Evolutionary conservation across 2,888 invertebrate species (phyloP), one percentile per base, ranked within the genome.

Genomic region (Stenurella melanura): DNA sequence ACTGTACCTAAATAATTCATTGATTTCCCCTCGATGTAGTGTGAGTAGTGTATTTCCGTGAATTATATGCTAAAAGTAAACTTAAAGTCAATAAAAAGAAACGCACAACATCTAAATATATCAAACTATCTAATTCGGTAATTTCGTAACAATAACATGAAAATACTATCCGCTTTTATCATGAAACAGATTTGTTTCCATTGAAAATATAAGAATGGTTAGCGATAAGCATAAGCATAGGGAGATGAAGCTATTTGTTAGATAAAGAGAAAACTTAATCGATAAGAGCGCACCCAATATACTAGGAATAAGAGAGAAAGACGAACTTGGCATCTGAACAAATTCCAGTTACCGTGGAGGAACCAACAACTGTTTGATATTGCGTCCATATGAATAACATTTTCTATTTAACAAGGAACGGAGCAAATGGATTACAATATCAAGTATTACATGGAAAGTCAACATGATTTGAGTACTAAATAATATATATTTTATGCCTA

Each of bases 301-400:
- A 70, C 64, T 63, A 21, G 42, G 73, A 75, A 78, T 70, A 73
- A 57, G 69, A 72, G 64, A 67, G 75, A 73, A 73, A 66, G 71
- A 73, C 70, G 75, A 78, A 73, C 67, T 71, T 72, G 74, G 77
- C 72, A 77, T 74, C 75, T 57, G 75, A 78, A 78, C 75, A 73
- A 78, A 78, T 78, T 75, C 73, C 73, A 57, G 71, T 73, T 73
- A 73, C 75, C 66, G 72, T 57, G 72, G 72, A 34, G 57, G 30
- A 74, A 72, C 77, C 77, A 68, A 74, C 74, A 77, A 74, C 71
- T 72, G 71, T 68, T 71, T 71, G 63, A 64, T 67, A 77, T 74
- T 64, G 54, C 71, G 63, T 38, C 68, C 74, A 71, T 72, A 77
- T 72, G 77, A 74, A 77, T 74, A 74, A 67, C 77, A 72, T 77